A percentile compares a stretch with the other conserved stretches of the same genome.
Conservation (phyloP, 2,113 vertebrate species). For the Drymodes brunneopygia region DNA sequence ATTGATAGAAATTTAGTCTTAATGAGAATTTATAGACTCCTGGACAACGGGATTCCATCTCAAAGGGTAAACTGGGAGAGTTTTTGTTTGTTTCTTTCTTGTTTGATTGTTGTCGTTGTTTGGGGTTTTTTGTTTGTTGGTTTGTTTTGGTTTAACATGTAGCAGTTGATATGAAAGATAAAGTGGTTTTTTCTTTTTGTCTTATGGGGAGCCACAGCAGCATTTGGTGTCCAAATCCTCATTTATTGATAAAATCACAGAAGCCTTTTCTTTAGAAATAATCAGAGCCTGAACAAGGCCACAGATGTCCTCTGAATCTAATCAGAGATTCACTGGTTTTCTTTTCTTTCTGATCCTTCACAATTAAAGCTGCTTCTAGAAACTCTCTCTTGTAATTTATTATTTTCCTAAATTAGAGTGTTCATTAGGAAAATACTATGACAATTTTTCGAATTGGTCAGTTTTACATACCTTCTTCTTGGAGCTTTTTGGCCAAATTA, state of each 20-base stretch:
- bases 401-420: neutral
- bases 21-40: neutral
- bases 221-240: neutral
- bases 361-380: neutral
- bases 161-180: neutral
- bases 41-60: neutral
- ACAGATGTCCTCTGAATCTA: neutral
- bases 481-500: neutral
- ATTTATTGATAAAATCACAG: neutral
- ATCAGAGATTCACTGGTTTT: neutral
- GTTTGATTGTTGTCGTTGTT: neutral
- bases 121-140: neutral
- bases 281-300: neutral
- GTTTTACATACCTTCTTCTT: neutral
- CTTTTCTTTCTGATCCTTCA: neutral
- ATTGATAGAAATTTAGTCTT: neutral
- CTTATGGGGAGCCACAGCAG: neutral
- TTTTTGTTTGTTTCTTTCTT: neutral
- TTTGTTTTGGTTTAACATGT: neutral
- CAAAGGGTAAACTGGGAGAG: neutral
- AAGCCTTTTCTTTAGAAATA: neutral
- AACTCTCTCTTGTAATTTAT: neutral
- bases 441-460: neutral
- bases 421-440: neutral
- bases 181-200: neutral